Percentiles rank a stretch among this genome's conserved stretches.
These are phyloP conservation scores for Dendrocincla tyrannina DNA, from an alignment of 2,797 vertebrate genomes.

Conservation along the genomic window DNA sequence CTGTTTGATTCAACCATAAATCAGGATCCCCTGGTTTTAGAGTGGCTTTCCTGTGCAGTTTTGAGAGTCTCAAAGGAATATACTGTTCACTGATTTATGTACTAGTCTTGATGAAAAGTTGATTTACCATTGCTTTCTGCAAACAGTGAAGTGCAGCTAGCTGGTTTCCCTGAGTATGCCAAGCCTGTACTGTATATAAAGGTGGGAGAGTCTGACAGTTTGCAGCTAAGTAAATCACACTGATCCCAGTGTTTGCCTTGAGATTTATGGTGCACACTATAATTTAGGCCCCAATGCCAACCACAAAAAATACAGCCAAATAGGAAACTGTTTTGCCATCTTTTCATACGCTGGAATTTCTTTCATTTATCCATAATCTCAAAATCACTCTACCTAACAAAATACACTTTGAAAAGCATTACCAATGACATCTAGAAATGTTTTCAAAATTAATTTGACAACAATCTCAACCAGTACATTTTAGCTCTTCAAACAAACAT, in stretches of 20 bases:
- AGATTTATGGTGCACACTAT: neutral
- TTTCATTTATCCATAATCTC: neutral
- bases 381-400: neutral
- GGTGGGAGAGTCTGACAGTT: neutral
- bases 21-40: constrained; percentile 22
- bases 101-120: neutral
- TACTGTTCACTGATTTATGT: constrained; percentile 23
- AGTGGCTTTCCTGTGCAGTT: constrained; percentile 1
- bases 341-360: neutral
- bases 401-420: neutral
- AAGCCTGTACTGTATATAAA: neutral
- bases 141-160: constrained; percentile 5
- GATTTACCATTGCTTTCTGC: constrained; percentile 17
- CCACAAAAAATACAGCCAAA: neutral
- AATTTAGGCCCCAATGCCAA: neutral
- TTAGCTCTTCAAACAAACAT: neutral
- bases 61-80: constrained; percentile 50
- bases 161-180: constrained; percentile 27
- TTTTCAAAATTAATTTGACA: neutral
- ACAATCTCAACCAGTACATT: neutral
- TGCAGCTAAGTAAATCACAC: neutral
- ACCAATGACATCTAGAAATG: neutral
- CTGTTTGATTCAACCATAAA: constrained; percentile 16
- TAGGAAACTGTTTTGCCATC: neutral
- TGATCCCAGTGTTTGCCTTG: neutral